Evolutionary conservation across 2,797 vertebrate genomes (phyloP), one percentile per base, ranked within the genome.

Genomic region (Mormyrops boulengeri): DNA sequence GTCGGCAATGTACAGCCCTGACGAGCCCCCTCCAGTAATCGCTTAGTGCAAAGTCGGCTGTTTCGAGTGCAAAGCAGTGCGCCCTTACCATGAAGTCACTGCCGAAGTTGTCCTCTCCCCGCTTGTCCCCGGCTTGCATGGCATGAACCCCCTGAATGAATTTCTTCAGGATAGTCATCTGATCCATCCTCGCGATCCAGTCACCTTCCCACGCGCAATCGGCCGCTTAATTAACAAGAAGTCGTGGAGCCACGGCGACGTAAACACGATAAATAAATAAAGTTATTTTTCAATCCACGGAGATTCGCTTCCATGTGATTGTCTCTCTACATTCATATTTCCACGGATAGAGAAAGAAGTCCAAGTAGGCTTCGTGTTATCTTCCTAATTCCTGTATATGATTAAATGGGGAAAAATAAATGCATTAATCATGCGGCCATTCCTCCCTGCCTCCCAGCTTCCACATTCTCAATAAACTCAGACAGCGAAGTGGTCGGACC

Each of bases 61-160:
- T 66, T 66, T 66, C 34, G 66, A 30, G 19, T 82, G 77, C 77
- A 69, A 69, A 69, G 62, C 3, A 82, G 77, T 3, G 34, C 5
- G 87, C 47, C 89, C 95, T 95, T 95, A 99, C 98, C 98, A 99
- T 98, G 94, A 99, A 99, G 97, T 99, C 98, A 92, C 96, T 96
- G 93, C 97, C 97, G 96, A 98, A 99, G 97, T 98, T 98, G 95
- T 99, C 98, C 95, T 99, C 98, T 94, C 97, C 97, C 92, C 96
- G 97, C 93, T 97, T 97, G 94, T 98, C 98, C 91, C 96, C 95
- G 91, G 97, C 96, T 94, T 97, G 97, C 97, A 98, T 98, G 94
- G 96, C 96, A 95, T 96, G 97, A 93, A 99, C 97, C 92, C 96
- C 95, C 93, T 97, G 96, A 95, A 98, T 98, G 95, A 99, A 99